Evolutionary conservation across 2,888 invertebrate species (phyloP), one percentile per base, ranked within the genome.

Genomic region (Balanococcus diminutus): DNA sequence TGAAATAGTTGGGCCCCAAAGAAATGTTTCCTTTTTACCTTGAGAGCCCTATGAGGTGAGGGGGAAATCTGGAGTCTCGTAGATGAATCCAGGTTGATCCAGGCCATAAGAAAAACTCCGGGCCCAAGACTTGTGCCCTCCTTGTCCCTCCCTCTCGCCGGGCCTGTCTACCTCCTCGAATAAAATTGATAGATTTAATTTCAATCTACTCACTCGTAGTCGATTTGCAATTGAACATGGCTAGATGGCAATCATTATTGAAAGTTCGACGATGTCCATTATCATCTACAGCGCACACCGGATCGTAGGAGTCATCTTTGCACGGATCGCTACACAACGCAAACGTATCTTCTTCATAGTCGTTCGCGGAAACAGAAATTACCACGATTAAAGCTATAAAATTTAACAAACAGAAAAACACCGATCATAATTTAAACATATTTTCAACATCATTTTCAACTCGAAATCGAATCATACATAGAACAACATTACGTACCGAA

Each of bases 241-340:
- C 51, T 14, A 86, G 42, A 72, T 86, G 86, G 42, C 86, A 86
- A 42, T 86, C 82, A 5, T 82, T 83, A 22, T 82, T 31, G 42
- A 86, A 86, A 5, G 86, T 86, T 36, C 42, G 6, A 19, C 56
- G 36, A 19, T 82, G 82, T 28, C 86, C 86, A 5, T 32, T 25
- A 4, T 67, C 83, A 14, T 82, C 82, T 39, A 86, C 86, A 14
- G 67, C 82, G 42, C 87, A 87, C 19, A 87, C 81, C 8, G 87
- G 86, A 51, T 51, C 19, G 19, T 51, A 51, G 19, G 51, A 51
- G 19, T 51, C 51, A 51, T 51, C 51, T 19, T 51, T 51, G 19
- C 51, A 51, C 3, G n/a, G 51, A 51, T 51, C 51, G 1, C 19
- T n/a, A 51, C 51, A 51, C 9, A 51, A 51, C 8, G 51, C 51